phyloP scores from a whole-genome alignment of 2,888 invertebrate genomes.

The Drosophila merina region DNA sequence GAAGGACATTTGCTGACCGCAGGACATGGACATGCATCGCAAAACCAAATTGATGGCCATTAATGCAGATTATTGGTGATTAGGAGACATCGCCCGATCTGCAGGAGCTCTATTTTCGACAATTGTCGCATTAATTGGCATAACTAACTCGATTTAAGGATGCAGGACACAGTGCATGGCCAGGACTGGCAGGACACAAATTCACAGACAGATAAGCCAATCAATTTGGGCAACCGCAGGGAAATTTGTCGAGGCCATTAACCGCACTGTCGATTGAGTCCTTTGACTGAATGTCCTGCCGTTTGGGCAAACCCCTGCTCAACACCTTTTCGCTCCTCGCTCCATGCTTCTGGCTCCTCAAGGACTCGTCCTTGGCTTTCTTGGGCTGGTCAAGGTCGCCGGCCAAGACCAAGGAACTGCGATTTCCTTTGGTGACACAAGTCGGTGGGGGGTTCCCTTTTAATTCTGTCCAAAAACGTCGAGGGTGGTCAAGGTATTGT shows the following conservation, averaged over 20 bases:
- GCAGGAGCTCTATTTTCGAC: slow-evolving; percentile 46
- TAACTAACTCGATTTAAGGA: slow-evolving; percentile 75
- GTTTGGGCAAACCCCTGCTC: slow-evolving; percentile 14
- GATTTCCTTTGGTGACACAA: slow-evolving; percentile 2
- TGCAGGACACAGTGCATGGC: neutral
- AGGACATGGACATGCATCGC: slow-evolving; percentile 32
- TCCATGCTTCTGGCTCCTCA: slow-evolving; percentile 4
- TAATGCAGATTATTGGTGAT: slow-evolving; percentile 70
- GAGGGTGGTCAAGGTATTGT: neutral
- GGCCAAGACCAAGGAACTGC: neutral
- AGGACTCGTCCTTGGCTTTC: slow-evolving; percentile 32
- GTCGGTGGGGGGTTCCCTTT: neutral
- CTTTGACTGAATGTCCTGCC: neutral
- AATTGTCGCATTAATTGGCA: slow-evolving; percentile 77
- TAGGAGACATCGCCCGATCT: slow-evolving; percentile 38
- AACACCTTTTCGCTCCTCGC: slow-evolving; percentile 20
- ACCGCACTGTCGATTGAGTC: slow-evolving; percentile 39
- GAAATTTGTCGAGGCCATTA: slow-evolving; percentile 47
- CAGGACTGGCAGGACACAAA: slow-evolving; percentile 5
- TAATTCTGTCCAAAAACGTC: neutral
- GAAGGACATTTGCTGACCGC: slow-evolving; percentile 63
- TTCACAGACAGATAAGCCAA: slow-evolving; percentile 6
- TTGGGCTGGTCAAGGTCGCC: slow-evolving; percentile 34
- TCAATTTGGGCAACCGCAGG: slow-evolving; percentile 55
- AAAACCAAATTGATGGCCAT: slow-evolving; percentile 62